Base-by-base conservation (phyloP, 1,140 invertebrate species). In the Drosophila athabasca region DNA sequence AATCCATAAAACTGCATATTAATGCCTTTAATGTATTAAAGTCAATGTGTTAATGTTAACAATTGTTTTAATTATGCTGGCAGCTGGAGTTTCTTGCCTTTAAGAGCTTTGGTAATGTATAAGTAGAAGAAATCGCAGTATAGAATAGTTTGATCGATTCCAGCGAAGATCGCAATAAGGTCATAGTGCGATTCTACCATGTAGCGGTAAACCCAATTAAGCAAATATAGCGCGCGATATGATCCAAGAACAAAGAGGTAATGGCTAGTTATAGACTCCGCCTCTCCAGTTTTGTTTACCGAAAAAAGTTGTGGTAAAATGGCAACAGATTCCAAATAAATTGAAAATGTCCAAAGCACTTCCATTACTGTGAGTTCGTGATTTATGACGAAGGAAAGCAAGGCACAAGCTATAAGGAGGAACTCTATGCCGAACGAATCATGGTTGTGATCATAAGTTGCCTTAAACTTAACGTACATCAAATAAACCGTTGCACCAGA, bases 81-180 rank as follows among this genome's bases (percentile, higher is more conserved):
- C 92, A 99, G 93, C 92, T 97, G 97, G 67, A 99, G 93, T 92
- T 98, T 98, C 93, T 98, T 98, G 84, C 97, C 97, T 93, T 98
- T 98, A 82, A 98, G 94, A 91, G 98, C 97, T 98, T 99, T 99
- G 91, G 98, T 99, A 92, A 99, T 97, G 93, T 99, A 99, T 57
- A 99, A 94, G 93, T 99, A 99, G 94, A 99, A 99, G 95, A 99
- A 99, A 93, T 99, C 99, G 93, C 98, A 99, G 93, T 99, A 99
- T 31, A 99, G 94, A 60, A 99, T 96, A 35, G 99, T 99, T 92
- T 99, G 99, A 39, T 99, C 96, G 62, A 98, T 94, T 71, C 99
- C 99, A 89, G 99, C 97, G 41, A 99, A 95, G 79, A 99, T 98
- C 46, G 98, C 98, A 92, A 99, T 99, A 67, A 98, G 92, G 93